Conservation (phyloP, 2,888 invertebrate species). For the Drosophila subsilvestris region DNA sequence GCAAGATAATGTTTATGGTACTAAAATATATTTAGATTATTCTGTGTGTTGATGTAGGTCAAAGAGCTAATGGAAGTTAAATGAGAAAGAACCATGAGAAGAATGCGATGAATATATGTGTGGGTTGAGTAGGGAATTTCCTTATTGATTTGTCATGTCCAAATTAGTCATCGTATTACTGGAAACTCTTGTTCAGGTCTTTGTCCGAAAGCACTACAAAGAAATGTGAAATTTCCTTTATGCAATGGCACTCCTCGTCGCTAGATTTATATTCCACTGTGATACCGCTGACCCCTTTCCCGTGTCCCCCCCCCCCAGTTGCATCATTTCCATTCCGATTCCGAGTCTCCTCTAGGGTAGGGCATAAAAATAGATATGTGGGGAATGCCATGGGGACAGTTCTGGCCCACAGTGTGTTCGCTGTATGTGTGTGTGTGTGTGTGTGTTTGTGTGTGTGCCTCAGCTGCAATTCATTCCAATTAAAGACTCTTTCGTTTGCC, state of each 20-base stretch:
- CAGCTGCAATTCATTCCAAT: slow-evolving; percentile 45
- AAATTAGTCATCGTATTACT: not conserved
- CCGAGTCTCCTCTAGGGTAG: slow-evolving; percentile 56
- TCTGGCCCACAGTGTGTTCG: slow-evolving; percentile 12
- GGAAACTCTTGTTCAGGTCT: not conserved
- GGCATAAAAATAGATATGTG: slow-evolving; percentile 56
- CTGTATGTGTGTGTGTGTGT: not conserved
- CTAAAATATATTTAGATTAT: not conserved
- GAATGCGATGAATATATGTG: too few species aligned
- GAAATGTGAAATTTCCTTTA: not conserved
- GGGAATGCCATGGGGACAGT: slow-evolving; percentile 29
- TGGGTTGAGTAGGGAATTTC: not conserved
- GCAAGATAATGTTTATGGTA: slow-evolving; percentile 1
- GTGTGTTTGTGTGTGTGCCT: slow-evolving; percentile 19
- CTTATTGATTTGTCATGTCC: not conserved
- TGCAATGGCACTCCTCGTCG: slow-evolving; percentile 11
- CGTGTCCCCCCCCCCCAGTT: slow-evolving; percentile 19
- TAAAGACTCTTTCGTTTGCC: slow-evolving; percentile 38
- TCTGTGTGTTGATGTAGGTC: not conserved
- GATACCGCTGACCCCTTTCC: slow-evolving; percentile 1
- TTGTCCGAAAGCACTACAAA: not conserved
- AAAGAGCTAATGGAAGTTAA: not conserved
- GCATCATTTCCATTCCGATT: slow-evolving; percentile 46
- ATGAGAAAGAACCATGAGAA: not conserved
- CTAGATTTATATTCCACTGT: slow-evolving; percentile 20